Evolutionary conservation across 2,113 vertebrate genomes (phyloP), one percentile per base, ranked within the genome.

Genomic region (Atlantisia rogersi): DNA sequence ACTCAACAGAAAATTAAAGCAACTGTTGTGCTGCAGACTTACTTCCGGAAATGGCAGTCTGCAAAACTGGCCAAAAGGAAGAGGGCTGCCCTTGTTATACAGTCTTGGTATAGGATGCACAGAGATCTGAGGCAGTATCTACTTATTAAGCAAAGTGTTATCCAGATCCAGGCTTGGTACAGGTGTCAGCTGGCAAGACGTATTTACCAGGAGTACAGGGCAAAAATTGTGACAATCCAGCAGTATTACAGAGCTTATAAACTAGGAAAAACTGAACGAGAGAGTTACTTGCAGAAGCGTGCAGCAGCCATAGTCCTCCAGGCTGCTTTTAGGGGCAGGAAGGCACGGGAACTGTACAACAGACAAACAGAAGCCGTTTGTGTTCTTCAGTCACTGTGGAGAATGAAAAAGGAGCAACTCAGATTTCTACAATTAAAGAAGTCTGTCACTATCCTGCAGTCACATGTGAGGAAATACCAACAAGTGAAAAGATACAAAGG

Each of bases 21-120:
- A 5, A 84, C 97, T 14, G 37, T 56, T 46, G 96, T 98, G 35
- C 92, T 99, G 88, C 99, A 99, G 91, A 63, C 86, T 67, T 97
- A 96, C n/a, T 99, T 98, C 64, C 95, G 90, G 87, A 98, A 96
- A 56, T 98, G 99, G 99, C 96, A 88, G 4, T 12, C 65, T 55
- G 92, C 69, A n/a, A 98, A 96, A 83, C 50, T 87, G 37, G 68
- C 94, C 8, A 64, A 82, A 82, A 98, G 92, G 79, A 68, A 69
- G 5, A 76, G 65, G 7, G 98, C 99, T 35, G 98, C 98, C 32
- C 6, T 99, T 35, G 86, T 92, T 75, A 98, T 99, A 86, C 99
- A 99, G 86, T 96, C 99, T 9, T 99, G 98, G 98, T 99, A 98
- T 31, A 97, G 98, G 65, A 98, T 96, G 98, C 89, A 88, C 46